Evolutionary conservation across 2,888 invertebrate genomes (phyloP).

Genomic region (Odontocerum albicorne): DNA sequence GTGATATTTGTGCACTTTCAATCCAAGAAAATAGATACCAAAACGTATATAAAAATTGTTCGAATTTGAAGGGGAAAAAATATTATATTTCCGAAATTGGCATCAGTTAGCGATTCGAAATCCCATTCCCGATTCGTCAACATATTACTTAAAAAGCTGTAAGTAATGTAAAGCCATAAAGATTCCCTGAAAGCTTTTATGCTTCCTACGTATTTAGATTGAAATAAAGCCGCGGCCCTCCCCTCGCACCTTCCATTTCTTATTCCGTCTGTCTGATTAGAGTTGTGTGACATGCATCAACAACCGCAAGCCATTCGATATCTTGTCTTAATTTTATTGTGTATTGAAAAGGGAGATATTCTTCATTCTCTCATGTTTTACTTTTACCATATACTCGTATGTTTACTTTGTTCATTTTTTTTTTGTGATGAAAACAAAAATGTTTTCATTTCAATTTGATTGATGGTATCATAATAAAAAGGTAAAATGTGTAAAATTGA

Average conservation of each 20-base stretch:
- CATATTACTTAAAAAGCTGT: slow-evolving; percentile 11
- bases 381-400: neutral
- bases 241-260: neutral
- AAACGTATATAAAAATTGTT: no score
- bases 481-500: no score
- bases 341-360: neutral
- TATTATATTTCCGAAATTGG: no score
- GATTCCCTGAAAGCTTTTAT: slow-evolving; percentile 20
- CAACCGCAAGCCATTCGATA: neutral
- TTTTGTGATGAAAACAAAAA: no score
- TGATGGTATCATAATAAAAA: no score
- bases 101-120: no score
- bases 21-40: no score
- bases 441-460: no score
- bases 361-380: neutral
- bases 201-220: neutral
- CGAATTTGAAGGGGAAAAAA: no score
- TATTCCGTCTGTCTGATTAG: slow-evolving; percentile 18
- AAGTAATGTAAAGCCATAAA: slow-evolving; percentile 18
- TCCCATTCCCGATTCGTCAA: slow-evolving; percentile 1
- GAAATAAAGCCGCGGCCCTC: neutral
- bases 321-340: neutral
- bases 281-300: slow-evolving; percentile 7
- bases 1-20: no score
- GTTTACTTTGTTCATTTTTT: no score